Percentiles rank a stretch among this genome's conserved stretches.
Evolutionary conservation across 2,113 vertebrate species (phyloP).

Genomic region (Actinemys pallida): DNA sequence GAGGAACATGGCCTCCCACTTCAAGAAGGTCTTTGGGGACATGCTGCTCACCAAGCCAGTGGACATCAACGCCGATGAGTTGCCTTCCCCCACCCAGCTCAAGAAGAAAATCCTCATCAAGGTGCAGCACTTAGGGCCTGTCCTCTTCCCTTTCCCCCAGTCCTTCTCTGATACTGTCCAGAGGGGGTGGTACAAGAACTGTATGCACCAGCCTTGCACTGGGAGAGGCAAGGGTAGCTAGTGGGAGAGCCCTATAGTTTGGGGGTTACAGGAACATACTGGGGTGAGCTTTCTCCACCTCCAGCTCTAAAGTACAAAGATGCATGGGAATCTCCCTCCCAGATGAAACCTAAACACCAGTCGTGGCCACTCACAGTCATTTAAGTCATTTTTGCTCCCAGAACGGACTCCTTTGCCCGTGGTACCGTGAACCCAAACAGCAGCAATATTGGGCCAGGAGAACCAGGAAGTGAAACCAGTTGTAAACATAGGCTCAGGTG

Average conservation of each 20-base stretch:
- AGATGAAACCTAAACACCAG: neutral
- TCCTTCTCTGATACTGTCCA: neutral
- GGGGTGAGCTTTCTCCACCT: neutral
- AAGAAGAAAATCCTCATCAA: constrained; percentile 91
- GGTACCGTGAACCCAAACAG: neutral
- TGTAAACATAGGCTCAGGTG: neutral
- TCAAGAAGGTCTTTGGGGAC: constrained; percentile 91
- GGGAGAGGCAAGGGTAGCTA: neutral
- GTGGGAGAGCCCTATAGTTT: neutral
- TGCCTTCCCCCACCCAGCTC: constrained; percentile 88
- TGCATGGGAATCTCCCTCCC: neutral
- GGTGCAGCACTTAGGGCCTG: constrained; percentile 56
- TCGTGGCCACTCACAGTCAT: neutral
- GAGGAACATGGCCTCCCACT: constrained; percentile 91
- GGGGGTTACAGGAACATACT: neutral
- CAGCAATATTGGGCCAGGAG: neutral
- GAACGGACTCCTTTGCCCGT: neutral
- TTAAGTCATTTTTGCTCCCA: neutral
- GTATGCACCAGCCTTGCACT: neutral
- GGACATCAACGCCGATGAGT: constrained; percentile 84
- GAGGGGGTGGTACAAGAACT: neutral
- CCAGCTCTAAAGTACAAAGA: neutral
- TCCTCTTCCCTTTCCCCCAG: neutral
- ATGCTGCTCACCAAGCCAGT: constrained; percentile 89
- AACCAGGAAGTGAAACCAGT: neutral